phyloP scores from a whole-genome alignment of 2,797 vertebrate genomes.

The Acropternis orthonyx region DNA sequence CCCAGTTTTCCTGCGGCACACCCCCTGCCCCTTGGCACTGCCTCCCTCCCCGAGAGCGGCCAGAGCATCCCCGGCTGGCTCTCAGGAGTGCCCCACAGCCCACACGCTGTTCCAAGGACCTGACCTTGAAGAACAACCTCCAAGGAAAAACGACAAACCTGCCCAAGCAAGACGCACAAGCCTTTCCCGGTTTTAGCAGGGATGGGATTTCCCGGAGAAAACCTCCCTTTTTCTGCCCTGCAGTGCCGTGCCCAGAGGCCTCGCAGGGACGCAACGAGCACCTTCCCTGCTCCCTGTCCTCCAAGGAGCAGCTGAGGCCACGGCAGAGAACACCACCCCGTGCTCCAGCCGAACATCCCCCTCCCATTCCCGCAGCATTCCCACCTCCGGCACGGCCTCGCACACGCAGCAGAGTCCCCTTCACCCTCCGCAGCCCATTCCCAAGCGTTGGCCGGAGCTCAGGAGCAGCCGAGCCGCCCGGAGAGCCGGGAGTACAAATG shows the following conservation, averaged over 20 bases:
- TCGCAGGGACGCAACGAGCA: neutral
- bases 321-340: rapidly evolving
- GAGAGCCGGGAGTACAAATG: conserved; percentile 46
- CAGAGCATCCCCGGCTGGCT: neutral
- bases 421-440: neutral
- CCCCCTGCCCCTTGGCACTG: neutral
- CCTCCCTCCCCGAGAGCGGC: neutral
- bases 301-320: neutral
- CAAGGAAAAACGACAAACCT: neutral
- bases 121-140: conserved; percentile 34
- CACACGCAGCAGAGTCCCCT: neutral
- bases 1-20: neutral
- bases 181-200: neutral
- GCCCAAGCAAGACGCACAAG: rapidly evolving
- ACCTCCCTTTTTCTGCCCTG: rapidly evolving
- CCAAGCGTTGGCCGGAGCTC: neutral
- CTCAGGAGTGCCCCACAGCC: neutral
- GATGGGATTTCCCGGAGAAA: neutral
- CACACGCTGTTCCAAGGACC: neutral
- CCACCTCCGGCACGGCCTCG: neutral
- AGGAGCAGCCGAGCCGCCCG: neutral
- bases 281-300: neutral
- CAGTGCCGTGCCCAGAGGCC: neutral
- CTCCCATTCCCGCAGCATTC: neutral
- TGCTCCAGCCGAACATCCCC: neutral